These are phyloP conservation scores for Papilio dardanus DNA, from an alignment of 1,140 invertebrate genomes.

Conservation along the genomic window DNA sequence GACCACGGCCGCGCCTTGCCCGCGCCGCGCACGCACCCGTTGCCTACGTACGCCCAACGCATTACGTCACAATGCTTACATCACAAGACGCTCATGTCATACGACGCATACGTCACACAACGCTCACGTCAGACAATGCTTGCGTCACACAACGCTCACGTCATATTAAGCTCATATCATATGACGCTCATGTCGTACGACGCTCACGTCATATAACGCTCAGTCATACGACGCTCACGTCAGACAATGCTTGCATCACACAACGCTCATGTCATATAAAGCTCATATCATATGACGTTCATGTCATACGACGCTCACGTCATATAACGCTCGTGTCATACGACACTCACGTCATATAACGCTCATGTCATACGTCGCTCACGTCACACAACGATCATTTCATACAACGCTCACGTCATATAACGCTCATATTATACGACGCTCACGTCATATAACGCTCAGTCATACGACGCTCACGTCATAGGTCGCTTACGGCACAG, in stretches of 20 bases:
- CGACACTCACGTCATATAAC: conserved; percentile 45
- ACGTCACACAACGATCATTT: conserved; percentile 36
- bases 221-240: conserved; percentile 39
- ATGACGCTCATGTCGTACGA: conserved; percentile 45
- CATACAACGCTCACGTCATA: conserved; percentile 40
- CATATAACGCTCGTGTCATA: conserved; percentile 34
- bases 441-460: conserved; percentile 40
- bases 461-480: conserved; percentile 33
- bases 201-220: conserved; percentile 44
- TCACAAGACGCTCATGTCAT: conserved; percentile 27
- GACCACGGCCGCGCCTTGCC: conserved; percentile 79
- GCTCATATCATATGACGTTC: conserved; percentile 45
- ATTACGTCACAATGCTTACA: conserved; percentile 44
- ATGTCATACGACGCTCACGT: conserved; percentile 38
- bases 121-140: conserved; percentile 41
- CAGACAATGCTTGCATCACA: conserved; percentile 35
- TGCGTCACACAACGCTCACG: conserved; percentile 39
- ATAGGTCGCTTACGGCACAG: conserved; percentile 41
- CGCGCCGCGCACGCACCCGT: conserved; percentile 70
- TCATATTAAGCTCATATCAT: conserved; percentile 26
- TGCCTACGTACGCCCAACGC: conserved; percentile 57
- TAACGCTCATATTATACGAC: conserved; percentile 48
- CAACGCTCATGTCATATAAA: conserved; percentile 45
- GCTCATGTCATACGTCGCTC: conserved; percentile 42
- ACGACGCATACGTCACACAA: not conserved